phyloP scores from a whole-genome alignment of 2,797 vertebrate species.

The Pantherophis vulpinus region DNA sequence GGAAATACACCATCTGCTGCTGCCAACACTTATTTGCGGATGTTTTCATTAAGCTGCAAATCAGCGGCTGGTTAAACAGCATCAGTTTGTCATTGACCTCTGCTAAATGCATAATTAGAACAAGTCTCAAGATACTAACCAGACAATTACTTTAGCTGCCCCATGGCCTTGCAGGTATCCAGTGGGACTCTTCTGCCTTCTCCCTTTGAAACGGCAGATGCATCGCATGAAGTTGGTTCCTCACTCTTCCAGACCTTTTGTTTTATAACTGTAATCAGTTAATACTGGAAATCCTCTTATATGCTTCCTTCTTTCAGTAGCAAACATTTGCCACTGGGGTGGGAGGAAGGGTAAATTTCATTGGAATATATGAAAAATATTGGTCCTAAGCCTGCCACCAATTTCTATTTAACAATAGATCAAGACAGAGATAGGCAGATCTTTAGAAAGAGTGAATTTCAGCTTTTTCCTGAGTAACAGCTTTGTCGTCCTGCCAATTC shows the following conservation, averaged over 20 bases:
- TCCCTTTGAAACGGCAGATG: neutral
- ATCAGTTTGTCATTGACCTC: constrained; percentile 2
- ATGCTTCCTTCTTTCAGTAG: neutral
- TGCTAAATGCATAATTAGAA: neutral
- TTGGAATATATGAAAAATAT: neutral
- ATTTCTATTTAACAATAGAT: neutral
- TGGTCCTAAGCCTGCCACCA: neutral
- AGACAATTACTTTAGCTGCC: neutral
- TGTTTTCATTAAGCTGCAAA: constrained; percentile 2
- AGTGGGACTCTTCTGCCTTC: neutral
- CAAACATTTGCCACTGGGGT: neutral
- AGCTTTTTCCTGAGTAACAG: neutral
- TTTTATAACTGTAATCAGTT: neutral
- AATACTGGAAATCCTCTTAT: neutral
- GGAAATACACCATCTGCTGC: neutral
- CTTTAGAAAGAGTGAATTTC: neutral
- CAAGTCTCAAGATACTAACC: neutral
- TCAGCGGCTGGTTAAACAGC: constrained; percentile 10
- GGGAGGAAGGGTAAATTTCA: neutral
- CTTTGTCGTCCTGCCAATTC: neutral
- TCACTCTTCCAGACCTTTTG: neutral
- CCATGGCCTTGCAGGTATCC: neutral
- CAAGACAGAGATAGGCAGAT: neutral
- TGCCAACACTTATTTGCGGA: neutral
- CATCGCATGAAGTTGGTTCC: neutral